These are phyloP conservation scores for Opisthocomus hoazin DNA, from an alignment of 2,113 vertebrate species.

Conservation along the genomic window DNA sequence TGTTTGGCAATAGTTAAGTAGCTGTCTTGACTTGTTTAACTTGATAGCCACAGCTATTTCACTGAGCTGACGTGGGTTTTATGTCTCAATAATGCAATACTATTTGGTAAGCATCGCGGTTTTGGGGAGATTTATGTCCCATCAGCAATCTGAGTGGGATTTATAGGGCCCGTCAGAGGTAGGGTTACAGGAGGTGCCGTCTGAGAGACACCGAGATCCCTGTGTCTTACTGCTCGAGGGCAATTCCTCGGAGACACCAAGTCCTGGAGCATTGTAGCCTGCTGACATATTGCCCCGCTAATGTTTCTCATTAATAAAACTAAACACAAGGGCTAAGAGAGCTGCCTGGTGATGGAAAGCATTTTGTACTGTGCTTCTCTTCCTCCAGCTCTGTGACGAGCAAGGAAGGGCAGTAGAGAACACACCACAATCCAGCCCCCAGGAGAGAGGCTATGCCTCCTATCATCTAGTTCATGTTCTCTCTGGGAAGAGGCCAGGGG, in stretches of 20 bases:
- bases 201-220: not conserved
- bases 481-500: not conserved
- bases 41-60: not conserved
- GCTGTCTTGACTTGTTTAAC: constrained; percentile 45
- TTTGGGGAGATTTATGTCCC: constrained; percentile 7
- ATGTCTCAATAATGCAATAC: constrained; percentile 45
- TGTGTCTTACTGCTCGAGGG: not conserved
- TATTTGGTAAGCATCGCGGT: not conserved
- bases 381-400: not conserved
- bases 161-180: not conserved
- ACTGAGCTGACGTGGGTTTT: constrained; percentile 40
- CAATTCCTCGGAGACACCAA: not conserved
- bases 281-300: not conserved
- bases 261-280: not conserved
- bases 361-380: not conserved
- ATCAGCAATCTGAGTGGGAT: constrained; percentile 11
- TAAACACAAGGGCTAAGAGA: not conserved
- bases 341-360: not conserved
- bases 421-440: fast-evolving
- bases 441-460: not conserved
- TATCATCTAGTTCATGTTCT: fast-evolving
- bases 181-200: not conserved
- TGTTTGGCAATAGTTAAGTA: constrained; percentile 53
- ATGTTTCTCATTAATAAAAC: constrained; percentile 1
- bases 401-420: not conserved